Conservation (phyloP, 2,113 vertebrate species). For the Alexandromys fortis region DNA sequence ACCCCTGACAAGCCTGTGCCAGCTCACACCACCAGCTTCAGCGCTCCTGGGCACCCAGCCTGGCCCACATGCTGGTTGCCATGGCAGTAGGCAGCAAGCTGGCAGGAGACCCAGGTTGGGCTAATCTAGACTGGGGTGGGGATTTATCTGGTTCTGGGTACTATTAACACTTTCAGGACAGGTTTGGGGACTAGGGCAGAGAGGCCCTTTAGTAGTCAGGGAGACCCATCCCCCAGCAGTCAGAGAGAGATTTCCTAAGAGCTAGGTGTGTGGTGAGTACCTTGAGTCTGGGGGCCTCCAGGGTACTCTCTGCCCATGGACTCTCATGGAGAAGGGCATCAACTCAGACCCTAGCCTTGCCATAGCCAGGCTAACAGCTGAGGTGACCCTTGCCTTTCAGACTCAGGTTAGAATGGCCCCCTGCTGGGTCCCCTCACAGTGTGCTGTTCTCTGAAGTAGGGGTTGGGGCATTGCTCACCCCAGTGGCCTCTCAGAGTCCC, state of each 20-base stretch:
- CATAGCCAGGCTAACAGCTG: too few relatives aligned
- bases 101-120: not conserved
- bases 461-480: accelerated
- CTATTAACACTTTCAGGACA: not conserved
- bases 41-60: not conserved
- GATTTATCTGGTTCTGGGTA: not conserved
- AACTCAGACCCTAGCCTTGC: not conserved
- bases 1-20: not conserved
- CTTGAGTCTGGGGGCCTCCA: not conserved
- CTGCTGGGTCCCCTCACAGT: not conserved
- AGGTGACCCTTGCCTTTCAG: not conserved
- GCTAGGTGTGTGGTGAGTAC: too few relatives aligned
- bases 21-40: constrained; percentile 28
- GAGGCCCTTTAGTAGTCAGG: not conserved
- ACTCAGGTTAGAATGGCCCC: not conserved
- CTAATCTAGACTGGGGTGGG: not conserved
- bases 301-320: not conserved
- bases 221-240: not conserved
- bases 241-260: not conserved
- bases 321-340: not conserved
- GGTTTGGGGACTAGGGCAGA: not conserved
- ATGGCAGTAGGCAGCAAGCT: not conserved
- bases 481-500: not conserved
- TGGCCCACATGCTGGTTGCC: not conserved
- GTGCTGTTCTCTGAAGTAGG: not conserved